Evolutionary conservation across 2,797 vertebrate species (phyloP).

Genomic region (Myotis pilosus): DNA sequence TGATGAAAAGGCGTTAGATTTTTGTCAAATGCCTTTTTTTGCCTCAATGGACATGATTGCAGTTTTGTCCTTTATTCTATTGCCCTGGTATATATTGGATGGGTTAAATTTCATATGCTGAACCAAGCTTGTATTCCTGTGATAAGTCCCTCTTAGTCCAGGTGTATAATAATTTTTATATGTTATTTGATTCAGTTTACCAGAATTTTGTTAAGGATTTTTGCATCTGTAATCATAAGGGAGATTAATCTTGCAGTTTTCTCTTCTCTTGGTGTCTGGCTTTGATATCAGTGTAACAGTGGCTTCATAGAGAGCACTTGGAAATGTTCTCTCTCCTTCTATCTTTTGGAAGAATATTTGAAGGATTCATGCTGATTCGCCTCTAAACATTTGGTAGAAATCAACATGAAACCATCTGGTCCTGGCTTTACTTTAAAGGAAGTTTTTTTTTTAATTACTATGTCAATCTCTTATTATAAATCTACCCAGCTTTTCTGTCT

Average conservation of each 20-base stretch:
- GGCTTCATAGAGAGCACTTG: not conserved
- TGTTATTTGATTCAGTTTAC: not conserved
- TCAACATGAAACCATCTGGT: not conserved
- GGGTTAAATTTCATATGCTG: not conserved
- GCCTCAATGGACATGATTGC: not conserved
- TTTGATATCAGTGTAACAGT: not conserved
- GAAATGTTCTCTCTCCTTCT: not conserved
- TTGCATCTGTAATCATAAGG: not conserved
- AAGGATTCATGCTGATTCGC: not conserved
- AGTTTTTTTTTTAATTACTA: not conserved
- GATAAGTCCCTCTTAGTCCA: not conserved
- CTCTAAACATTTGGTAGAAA: slow-evolving; percentile 3
- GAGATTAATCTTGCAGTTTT: not conserved
- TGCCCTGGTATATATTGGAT: not conserved
- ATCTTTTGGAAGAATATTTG: not conserved
- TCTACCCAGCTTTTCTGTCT: not conserved
- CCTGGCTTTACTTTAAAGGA: not conserved
- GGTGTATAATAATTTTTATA: not conserved
- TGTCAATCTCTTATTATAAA: not conserved
- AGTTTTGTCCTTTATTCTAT: not conserved
- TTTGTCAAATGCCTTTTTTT: not conserved
- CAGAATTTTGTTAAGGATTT: not conserved
- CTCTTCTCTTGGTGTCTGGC: not conserved
- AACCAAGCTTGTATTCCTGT: not conserved
- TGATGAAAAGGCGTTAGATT: not conserved